Evolutionary conservation across 1,140 invertebrate genomes (phyloP).

Genomic region (Zophobas atratus): DNA sequence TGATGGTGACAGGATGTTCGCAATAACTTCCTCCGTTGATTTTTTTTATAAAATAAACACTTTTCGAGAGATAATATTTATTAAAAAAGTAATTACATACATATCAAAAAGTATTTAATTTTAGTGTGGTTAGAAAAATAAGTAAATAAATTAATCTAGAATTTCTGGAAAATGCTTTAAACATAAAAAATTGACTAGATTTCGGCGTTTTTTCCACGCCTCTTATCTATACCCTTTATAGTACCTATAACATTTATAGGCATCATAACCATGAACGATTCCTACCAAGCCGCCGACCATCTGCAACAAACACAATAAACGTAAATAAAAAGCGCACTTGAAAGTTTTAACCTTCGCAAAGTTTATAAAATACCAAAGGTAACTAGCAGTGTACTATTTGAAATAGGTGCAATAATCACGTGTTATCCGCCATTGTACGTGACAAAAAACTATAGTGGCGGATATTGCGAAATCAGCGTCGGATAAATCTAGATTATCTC

Average conservation of each 20-base stretch:
- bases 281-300: conserved; percentile 81
- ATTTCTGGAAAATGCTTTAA: too few species aligned
- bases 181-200: too few species aligned
- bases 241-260: conserved; percentile 79
- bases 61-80: too few species aligned
- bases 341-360: conserved; percentile 33
- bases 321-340: neutral
- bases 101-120: too few species aligned
- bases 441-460: neutral
- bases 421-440: conserved; percentile 12
- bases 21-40: too few species aligned
- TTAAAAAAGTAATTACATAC: too few species aligned
- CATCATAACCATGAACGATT: conserved; percentile 81
- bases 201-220: conserved; percentile 51
- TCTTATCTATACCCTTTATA: conserved; percentile 73
- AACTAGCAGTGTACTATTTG: neutral
- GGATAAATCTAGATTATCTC: neutral
- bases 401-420: conserved; percentile 13
- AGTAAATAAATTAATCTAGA: too few species aligned
- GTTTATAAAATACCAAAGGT: conserved; percentile 14
- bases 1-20: too few species aligned
- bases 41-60: too few species aligned
- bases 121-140: too few species aligned
- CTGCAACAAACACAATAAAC: conserved; percentile 71
- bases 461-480: neutral